These are phyloP conservation scores for Melanerpes formicivorus DNA, from an alignment of 2,113 vertebrate genomes.

Conservation along the genomic window DNA sequence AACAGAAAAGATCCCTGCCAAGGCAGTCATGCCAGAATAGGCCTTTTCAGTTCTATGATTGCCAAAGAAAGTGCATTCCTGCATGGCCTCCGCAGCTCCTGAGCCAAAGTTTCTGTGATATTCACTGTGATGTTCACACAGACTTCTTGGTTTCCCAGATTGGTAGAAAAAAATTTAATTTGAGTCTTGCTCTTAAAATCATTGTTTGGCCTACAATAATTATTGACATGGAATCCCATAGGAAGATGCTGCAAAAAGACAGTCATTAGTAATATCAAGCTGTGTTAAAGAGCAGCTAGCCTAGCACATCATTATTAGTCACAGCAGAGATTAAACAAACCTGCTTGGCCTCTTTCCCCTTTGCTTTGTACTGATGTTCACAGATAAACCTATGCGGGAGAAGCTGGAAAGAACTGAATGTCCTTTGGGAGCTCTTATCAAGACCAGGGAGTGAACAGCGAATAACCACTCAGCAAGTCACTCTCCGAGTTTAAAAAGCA, in stretches of 20 bases:
- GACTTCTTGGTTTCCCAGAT: not conserved
- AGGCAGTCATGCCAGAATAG: not conserved
- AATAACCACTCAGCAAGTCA: conserved; percentile 51
- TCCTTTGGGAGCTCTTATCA: conserved; percentile 68
- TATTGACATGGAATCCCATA: not conserved
- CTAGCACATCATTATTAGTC: conserved; percentile 42
- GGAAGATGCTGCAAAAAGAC: not conserved
- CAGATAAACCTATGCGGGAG: conserved; percentile 45
- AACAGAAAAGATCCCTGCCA: not conserved
- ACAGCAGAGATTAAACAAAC: conserved; percentile 62
- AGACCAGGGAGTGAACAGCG: not conserved
- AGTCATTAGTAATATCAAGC: not conserved
- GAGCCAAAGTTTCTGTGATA: not conserved
- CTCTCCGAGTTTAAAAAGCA: conserved; percentile 38
- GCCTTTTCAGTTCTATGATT: not conserved
- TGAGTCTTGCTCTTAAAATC: not conserved
- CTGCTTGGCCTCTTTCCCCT: conserved; percentile 58
- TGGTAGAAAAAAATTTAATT: not conserved
- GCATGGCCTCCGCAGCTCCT: not conserved
- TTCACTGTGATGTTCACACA: not conserved
- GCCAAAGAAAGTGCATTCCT: not conserved
- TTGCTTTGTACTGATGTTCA: conserved; percentile 47
- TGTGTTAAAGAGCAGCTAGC: not conserved
- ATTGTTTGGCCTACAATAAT: not conserved
- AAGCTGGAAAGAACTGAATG: conserved; percentile 61